phyloP scores from a whole-genome alignment of 2,113 vertebrate species.

The Puntigrus tetrazona region DNA sequence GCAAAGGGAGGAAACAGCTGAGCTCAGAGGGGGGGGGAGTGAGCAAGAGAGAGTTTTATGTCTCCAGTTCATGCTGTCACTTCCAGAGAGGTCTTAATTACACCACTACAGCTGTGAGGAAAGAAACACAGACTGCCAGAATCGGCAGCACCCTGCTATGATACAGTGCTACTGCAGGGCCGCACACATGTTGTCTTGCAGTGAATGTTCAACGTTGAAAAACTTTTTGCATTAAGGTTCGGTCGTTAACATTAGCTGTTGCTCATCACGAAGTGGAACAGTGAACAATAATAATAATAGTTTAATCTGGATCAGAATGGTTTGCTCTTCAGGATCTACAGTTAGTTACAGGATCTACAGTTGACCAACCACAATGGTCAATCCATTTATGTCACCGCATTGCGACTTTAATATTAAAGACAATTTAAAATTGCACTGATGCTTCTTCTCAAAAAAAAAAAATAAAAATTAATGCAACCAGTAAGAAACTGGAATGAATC shows the following conservation, averaged over 20 bases:
- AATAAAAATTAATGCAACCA: background rate
- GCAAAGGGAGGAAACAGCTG: slow-evolving; percentile 75
- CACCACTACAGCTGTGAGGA: slow-evolving; percentile 63
- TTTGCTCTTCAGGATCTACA: background rate
- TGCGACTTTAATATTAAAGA: background rate
- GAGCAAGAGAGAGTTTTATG: slow-evolving; percentile 56
- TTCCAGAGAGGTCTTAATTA: slow-evolving; percentile 76
- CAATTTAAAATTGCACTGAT: background rate
- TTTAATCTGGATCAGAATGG: background rate
- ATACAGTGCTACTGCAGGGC: slow-evolving; percentile 35
- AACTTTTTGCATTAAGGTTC: background rate
- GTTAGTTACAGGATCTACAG: too few relatives aligned
- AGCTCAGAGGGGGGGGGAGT: slow-evolving; percentile 65
- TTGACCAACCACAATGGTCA: background rate
- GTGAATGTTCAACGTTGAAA: background rate
- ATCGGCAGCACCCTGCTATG: slow-evolving; percentile 54
- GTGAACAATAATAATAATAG: background rate
- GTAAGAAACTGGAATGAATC: background rate
- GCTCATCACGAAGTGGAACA: background rate
- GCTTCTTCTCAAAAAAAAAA: background rate
- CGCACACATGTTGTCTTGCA: background rate
- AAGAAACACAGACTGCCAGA: slow-evolving; percentile 55
- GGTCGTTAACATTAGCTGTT: background rate
- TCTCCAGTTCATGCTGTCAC: slow-evolving; percentile 71
- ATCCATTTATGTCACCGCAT: background rate